phyloP scores from a whole-genome alignment of 1,140 invertebrate genomes.

The Phocides pigmalion region DNA sequence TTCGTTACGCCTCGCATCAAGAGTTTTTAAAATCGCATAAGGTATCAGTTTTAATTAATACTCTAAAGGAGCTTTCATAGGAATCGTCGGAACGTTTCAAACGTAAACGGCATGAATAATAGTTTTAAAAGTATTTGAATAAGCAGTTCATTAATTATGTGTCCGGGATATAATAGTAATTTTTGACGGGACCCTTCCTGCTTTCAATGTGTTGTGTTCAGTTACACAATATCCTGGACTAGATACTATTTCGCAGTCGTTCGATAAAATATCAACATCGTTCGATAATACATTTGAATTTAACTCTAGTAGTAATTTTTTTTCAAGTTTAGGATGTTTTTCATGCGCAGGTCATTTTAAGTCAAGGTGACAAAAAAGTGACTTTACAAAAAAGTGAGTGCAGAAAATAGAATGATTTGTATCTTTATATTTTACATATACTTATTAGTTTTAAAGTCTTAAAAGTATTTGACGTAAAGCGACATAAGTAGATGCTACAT shows the following conservation, averaged over 20 bases:
- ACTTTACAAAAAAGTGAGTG: too few species aligned
- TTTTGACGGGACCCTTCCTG: slow-evolving; percentile 81
- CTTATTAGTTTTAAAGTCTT: too few species aligned
- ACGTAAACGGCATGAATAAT: slow-evolving; percentile 83
- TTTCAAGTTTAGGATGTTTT: too few species aligned
- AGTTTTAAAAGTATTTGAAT: slow-evolving; percentile 83
- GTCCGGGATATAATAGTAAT: slow-evolving; percentile 76
- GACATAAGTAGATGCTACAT: too few species aligned
- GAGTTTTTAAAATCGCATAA: slow-evolving; percentile 73
- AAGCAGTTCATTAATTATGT: slow-evolving; percentile 82
- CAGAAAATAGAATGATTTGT: too few species aligned
- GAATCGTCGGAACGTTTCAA: slow-evolving; percentile 76
- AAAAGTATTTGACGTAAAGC: too few species aligned
- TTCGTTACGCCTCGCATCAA: slow-evolving; percentile 55
- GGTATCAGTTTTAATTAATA: slow-evolving; percentile 74
- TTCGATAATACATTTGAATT: slow-evolving; percentile 9
- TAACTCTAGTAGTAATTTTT: too few species aligned
- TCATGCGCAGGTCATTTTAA: too few species aligned
- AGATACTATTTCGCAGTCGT: slow-evolving; percentile 45
- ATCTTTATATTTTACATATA: too few species aligned
- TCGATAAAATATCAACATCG: slow-evolving; percentile 3
- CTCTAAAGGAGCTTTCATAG: slow-evolving; percentile 70
- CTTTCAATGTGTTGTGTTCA: slow-evolving; percentile 68
- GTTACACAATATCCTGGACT: slow-evolving; percentile 71
- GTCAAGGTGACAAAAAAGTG: too few species aligned